Percentiles rank a stretch among this genome's conserved stretches.
Evolutionary conservation across 2,113 vertebrate genomes (phyloP).

Genomic region (Crypturellus undulatus): DNA sequence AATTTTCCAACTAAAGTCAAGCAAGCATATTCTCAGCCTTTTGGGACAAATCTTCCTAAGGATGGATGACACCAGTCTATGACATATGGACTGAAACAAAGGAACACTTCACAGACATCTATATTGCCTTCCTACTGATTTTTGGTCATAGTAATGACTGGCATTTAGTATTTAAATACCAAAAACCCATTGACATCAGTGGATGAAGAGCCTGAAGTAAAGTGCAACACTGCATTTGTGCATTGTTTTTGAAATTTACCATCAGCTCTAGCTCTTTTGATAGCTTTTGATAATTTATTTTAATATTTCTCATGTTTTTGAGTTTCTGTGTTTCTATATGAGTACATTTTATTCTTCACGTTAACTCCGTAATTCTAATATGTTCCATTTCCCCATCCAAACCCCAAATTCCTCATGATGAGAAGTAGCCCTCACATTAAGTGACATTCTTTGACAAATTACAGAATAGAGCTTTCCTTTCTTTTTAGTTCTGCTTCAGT

Average conservation of each 20-base stretch:
- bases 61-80: constrained; percentile 14
- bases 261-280: rapidly evolving
- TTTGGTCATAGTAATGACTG: background rate
- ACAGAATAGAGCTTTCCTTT: background rate
- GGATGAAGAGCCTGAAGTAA: background rate
- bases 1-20: background rate
- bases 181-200: rapidly evolving
- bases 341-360: background rate
- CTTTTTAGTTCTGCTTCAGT: background rate
- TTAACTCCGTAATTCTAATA: background rate
- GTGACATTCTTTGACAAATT: background rate
- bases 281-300: background rate
- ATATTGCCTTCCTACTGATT: background rate
- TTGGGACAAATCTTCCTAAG: constrained; percentile 8
- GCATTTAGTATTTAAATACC: rapidly evolving
- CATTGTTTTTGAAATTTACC: background rate
- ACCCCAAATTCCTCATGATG: rapidly evolving
- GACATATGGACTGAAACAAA: background rate
- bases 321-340: background rate
- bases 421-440: background rate
- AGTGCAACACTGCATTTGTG: background rate
- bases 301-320: rapidly evolving
- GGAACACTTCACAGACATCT: background rate
- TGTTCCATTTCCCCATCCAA: background rate
- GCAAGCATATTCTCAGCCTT: background rate